Evolutionary conservation across 2,888 invertebrate genomes (phyloP).

Genomic region (Stictocephala bisonia): DNA sequence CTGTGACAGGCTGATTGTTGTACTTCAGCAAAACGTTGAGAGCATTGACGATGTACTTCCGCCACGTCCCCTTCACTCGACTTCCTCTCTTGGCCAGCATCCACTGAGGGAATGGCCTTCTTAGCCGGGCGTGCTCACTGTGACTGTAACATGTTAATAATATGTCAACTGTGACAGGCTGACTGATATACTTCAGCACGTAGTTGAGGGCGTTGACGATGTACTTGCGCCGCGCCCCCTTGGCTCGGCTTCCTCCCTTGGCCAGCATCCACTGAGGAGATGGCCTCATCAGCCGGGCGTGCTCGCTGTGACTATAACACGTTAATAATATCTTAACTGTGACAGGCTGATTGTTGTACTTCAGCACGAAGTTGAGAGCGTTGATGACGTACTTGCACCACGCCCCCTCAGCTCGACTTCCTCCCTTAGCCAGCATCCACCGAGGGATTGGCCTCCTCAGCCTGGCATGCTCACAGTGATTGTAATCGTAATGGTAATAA

Average conservation of each 20-base stretch:
- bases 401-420: neutral
- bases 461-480: constrained; percentile 6
- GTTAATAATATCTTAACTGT: no score
- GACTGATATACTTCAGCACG: constrained; percentile 36
- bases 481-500: no score
- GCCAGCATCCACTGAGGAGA: neutral
- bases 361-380: constrained; percentile 31
- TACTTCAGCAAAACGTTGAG: constrained; percentile 32
- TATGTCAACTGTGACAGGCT: no score
- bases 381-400: constrained; percentile 42
- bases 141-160: neutral
- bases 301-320: constrained; percentile 10
- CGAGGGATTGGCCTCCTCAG: constrained; percentile 1
- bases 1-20: constrained; percentile 41
- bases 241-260: neutral
- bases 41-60: constrained; percentile 35
- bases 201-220: constrained; percentile 33
- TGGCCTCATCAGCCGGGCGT: constrained; percentile 2
- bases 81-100: neutral
- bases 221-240: constrained; percentile 37
- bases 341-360: constrained; percentile 41
- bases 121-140: constrained; percentile 9
- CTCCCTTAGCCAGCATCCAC: neutral
- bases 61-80: constrained; percentile 28
- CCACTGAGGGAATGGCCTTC: neutral